A percentile compares a stretch with the other conserved stretches of the same genome.
Conservation (phyloP, 2,888 invertebrate genomes). For the Euzophera pinguis region DNA sequence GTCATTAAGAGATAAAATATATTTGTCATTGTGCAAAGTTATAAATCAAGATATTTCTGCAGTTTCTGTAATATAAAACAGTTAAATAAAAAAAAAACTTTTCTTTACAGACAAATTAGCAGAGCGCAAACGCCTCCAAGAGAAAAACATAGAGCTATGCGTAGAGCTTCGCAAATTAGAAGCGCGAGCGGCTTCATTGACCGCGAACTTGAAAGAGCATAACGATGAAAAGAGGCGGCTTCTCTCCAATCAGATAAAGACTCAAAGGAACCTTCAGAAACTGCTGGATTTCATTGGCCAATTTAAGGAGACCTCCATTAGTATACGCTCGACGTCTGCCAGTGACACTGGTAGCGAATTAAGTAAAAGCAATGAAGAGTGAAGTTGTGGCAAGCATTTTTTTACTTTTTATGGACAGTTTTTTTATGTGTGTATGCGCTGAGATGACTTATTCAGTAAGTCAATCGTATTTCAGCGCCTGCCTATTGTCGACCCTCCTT, state of each 20-base stretch:
- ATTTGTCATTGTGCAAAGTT: no score
- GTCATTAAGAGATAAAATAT: no score
- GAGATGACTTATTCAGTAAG: no score
- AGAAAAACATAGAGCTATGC: conserved; percentile 67
- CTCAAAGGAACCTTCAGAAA: conserved; percentile 70
- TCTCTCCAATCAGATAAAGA: conserved; percentile 68
- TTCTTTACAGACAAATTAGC: conserved; percentile 67
- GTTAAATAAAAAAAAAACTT: no score
- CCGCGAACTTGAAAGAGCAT: conserved; percentile 69
- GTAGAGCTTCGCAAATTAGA: conserved; percentile 67
- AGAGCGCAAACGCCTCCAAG: conserved; percentile 65
- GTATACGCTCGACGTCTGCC: conserved; percentile 56
- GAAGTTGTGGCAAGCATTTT: conserved; percentile 34
- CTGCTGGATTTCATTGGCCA: conserved; percentile 73
- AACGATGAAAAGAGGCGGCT: conserved; percentile 69
- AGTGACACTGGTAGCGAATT: conserved; percentile 67
- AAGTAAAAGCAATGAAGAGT: conserved; percentile 70
- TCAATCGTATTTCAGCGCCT: no score
- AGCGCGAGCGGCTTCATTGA: conserved; percentile 60
- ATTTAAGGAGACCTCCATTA: conserved; percentile 69
- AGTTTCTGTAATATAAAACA: no score
- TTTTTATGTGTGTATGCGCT: neutral
- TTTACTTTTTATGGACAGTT: neutral
- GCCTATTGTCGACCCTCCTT: no score
- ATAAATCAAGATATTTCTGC: no score